phyloP scores from a whole-genome alignment of 2,888 invertebrate species.

The Operophtera brumata region DNA sequence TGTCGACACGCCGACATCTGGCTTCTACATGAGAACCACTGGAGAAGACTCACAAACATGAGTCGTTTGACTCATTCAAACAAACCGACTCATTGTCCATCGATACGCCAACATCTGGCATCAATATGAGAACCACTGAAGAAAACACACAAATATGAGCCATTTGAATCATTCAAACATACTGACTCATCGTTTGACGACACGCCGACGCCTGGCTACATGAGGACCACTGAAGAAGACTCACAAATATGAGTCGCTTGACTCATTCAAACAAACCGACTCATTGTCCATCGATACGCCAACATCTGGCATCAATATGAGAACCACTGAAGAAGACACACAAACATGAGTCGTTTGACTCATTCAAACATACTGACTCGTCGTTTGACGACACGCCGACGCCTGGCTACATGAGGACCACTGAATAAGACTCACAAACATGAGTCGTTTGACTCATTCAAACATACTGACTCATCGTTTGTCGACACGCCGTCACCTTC shows the following conservation, averaged over 20 bases:
- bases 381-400: constrained; percentile 63
- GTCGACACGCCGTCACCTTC: constrained; percentile 67
- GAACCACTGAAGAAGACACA: background rate
- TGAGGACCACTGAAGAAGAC: background rate
- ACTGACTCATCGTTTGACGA: constrained; percentile 48
- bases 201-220: constrained; percentile 55
- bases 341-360: background rate
- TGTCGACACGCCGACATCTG: constrained; percentile 55
- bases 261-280: constrained; percentile 5
- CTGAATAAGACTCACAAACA: background rate
- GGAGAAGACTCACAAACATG: background rate
- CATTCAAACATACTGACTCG: constrained; percentile 6
- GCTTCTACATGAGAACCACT: background rate
- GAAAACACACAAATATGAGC: background rate
- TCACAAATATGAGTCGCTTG: background rate
- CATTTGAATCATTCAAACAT: background rate
- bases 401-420: constrained; percentile 40
- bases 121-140: background rate
- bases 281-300: constrained; percentile 61
- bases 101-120: constrained; percentile 65
- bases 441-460: no score
- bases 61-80: background rate
- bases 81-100: constrained; percentile 37
- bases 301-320: constrained; percentile 39
- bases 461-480: constrained; percentile 30